These are phyloP conservation scores for Zaprionus kolodkinae DNA, from an alignment of 1,140 invertebrate genomes.

Conservation along the genomic window DNA sequence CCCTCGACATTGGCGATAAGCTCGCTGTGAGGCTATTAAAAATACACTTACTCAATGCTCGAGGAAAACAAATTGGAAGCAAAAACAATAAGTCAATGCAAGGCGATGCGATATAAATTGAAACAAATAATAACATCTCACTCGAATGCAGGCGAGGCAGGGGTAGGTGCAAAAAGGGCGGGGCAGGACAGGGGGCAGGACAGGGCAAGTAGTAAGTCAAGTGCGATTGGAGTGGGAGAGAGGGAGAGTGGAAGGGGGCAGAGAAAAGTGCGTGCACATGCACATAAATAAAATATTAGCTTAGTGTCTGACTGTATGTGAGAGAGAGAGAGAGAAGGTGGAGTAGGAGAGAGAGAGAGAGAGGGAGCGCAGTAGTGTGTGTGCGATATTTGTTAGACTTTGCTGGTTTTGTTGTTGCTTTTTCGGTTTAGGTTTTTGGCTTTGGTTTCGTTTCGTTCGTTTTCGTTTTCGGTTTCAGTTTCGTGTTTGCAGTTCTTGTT, in stretches of 20 bases:
- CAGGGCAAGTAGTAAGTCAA: not conserved
- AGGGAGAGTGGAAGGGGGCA: not conserved
- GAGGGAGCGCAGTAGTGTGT: not conserved
- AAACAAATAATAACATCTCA: constrained; percentile 53
- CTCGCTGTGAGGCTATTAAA: constrained; percentile 13
- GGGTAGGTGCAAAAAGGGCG: not conserved
- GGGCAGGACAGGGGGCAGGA: not conserved
- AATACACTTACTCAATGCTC: constrained; percentile 16
- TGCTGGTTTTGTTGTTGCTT: constrained; percentile 18
- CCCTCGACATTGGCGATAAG: constrained; percentile 17
- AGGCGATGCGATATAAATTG: constrained; percentile 46
- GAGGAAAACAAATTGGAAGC: constrained; percentile 29
- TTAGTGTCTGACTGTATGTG: not conserved
- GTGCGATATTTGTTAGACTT: constrained; percentile 32
- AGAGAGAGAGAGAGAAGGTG: not conserved
- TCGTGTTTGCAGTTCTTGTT: constrained; percentile 7
- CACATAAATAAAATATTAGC: constrained; percentile 52
- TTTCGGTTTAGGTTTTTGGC: constrained; percentile 24
- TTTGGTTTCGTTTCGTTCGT: constrained; percentile 1
- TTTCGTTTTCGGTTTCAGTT: constrained; percentile 18
- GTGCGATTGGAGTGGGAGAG: not conserved
- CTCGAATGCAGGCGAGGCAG: constrained; percentile 25
- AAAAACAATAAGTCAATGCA: constrained; percentile 50
- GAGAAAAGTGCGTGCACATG: constrained; percentile 33
- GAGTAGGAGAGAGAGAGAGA: not conserved